These are phyloP conservation scores for Euthynnus affinis DNA, from an alignment of 2,797 vertebrate species.

Conservation along the genomic window DNA sequence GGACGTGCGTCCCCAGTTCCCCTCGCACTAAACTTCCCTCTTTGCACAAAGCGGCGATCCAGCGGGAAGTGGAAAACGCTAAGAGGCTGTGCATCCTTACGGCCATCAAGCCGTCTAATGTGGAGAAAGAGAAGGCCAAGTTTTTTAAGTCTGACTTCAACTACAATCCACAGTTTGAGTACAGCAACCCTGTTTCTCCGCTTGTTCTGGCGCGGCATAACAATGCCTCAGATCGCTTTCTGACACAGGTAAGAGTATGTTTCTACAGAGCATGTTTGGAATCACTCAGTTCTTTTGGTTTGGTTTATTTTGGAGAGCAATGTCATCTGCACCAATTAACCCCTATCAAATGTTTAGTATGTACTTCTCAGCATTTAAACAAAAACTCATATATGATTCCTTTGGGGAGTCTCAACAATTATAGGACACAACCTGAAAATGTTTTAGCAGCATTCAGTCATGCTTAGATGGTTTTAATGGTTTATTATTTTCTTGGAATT, in stretches of 20 bases:
- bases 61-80: slow-evolving; percentile 79
- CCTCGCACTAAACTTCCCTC: slow-evolving; percentile 80
- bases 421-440: not conserved
- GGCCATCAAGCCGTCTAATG: slow-evolving; percentile 94
- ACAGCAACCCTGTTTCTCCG: slow-evolving; percentile 87
- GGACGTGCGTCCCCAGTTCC: slow-evolving; percentile 37
- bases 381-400: not conserved
- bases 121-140: slow-evolving; percentile 91
- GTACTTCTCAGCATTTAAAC: not conserved
- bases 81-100: slow-evolving; percentile 91
- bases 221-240: slow-evolving; percentile 90
- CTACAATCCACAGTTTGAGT: slow-evolving; percentile 95
- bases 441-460: too few species aligned
- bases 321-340: not conserved
- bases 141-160: slow-evolving; percentile 92
- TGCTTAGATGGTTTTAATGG: too few species aligned
- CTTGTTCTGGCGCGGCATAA: slow-evolving; percentile 88
- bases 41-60: slow-evolving; percentile 70
- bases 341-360: not conserved
- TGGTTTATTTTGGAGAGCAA: not conserved
- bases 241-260: slow-evolving; percentile 90
- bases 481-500: too few species aligned
- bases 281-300: not conserved
- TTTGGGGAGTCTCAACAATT: not conserved
- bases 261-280: not conserved